Evolutionary conservation across 2,113 vertebrate genomes (phyloP).

Genomic region (Tylochromis polylepis): DNA sequence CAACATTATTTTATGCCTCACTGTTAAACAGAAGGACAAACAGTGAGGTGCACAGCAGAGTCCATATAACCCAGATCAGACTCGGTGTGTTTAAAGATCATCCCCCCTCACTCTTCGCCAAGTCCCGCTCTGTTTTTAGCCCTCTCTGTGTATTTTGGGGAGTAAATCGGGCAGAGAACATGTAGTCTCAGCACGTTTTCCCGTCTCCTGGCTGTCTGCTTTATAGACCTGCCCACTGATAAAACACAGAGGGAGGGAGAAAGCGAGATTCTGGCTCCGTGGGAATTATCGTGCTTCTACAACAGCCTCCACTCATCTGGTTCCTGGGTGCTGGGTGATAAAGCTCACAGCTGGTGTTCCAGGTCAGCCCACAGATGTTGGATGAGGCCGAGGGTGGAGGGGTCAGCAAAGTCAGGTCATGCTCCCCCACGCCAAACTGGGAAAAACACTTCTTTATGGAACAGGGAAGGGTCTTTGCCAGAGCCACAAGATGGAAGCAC

Average conservation of each 20-base stretch:
- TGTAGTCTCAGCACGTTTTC: conserved; percentile 16
- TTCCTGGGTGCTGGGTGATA: not conserved
- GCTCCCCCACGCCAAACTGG: not conserved
- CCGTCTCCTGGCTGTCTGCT: not conserved
- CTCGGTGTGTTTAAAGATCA: conserved; percentile 14
- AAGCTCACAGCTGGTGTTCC: not conserved
- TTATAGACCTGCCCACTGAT: conserved; percentile 11
- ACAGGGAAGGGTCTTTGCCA: not conserved
- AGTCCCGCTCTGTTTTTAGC: not conserved
- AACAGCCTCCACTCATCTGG: not conserved
- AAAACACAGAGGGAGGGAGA: not conserved
- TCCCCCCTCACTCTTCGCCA: not conserved
- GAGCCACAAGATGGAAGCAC: not conserved
- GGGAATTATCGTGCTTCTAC: not conserved
- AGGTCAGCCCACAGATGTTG: not conserved
- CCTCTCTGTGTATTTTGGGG: conserved; percentile 11
- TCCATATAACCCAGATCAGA: conserved; percentile 9
- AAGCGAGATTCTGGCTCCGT: not conserved
- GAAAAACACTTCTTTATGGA: not conserved
- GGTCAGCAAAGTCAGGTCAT: not conserved
- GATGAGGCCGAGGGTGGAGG: not conserved
- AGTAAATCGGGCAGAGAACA: not conserved
- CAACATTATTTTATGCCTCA: conserved; percentile 9
- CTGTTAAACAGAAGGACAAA: conserved; percentile 35
- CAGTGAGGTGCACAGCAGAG: conserved; percentile 16